Base-by-base conservation (phyloP, 2,113 vertebrate species). In the Nothoprocta perdicaria region DNA sequence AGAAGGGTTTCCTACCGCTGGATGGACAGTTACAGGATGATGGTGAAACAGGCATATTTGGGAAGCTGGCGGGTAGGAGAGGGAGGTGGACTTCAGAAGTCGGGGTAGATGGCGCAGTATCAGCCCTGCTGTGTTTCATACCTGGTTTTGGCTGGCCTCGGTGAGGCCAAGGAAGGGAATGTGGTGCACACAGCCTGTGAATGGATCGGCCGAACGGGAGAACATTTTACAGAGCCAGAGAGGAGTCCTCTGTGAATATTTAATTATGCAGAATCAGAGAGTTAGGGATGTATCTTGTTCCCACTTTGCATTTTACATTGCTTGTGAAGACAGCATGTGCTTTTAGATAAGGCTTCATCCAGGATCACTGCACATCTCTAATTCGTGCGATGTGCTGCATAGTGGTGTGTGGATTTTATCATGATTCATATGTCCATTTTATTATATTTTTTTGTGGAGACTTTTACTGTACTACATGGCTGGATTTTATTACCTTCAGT, bases 341-440 rank as follows among this genome's bases (percentile, higher is more conserved):
- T 91, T 90, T 92, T 53, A 66, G 66, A 27, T 40, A 62, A 85
- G 46, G 31, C 27, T 88, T 83, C 15, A 5, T 67, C 22, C 92
- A 72, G 52, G 60, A 73, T 65, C 67, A n/a, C 73, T 57, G 26
- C 69, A 65, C 21, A 50, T 57, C 68, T 83, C 85, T 92, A 82
- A 89, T 71, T 85, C 7, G 2, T 69, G 80, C 83, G 82, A 71
- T 55, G 91, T 68, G 80, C 80, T 89, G 61, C 57, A 43, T 17
- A 75, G 91, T 1, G 2, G 65, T 88, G 53, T 46, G 88, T 0
- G 0, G 84, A 79, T 90, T 94, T 94, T 89, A 94, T 87, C 85
- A 95, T 91, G 90, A 94, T 91, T 94, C 93, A 74, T 85, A 93
- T 77, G 94, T 92, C 90, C 82, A 78, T 95, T 96, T 96, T 94